Evolutionary conservation across 30 jellyfish, hydroid and myxozoan genomes (phyloP), one percentile per base, ranked within the genome.

Genomic region (Hydractinia symbiolongicarpus): DNA sequence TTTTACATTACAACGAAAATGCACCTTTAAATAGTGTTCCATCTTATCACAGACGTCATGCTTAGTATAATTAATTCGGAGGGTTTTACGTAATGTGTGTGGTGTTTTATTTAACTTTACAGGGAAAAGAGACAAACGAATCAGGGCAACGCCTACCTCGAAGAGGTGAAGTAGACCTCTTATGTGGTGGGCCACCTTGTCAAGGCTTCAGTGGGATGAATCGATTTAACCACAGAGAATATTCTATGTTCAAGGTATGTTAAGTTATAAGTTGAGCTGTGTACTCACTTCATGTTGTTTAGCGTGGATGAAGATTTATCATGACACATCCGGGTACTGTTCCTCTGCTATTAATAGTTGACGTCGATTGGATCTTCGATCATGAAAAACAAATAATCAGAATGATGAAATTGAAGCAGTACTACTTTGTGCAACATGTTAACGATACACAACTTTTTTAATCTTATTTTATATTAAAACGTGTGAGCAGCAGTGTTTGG

Each of bases 141-240:
- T 74, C 72, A 11, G 97, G 97, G 14, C 97, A 90, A 61, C 77
- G 88, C 21, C 88, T 90, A 8, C 97, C 97, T 8, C 94, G 83
- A 15, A 86, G 80, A 60, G 97, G 97, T 4, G 97, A 90, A 69
- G 97, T 90, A 11, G 96, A 90, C 21, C 15, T 90, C 79, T 81
- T 90, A 20, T 90, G 97, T 73, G 97, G 97, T 64, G 97, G 97
- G 1, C 97, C 97, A 30, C 97, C 97, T 2, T 90, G 97, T 74
- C 97, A 90, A 76, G 97, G 97, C 1, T 90, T 90, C 86, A 90
- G 97, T 90, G 97, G 97, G 30, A 90, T 90, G 97, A 90, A 90
- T 67, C 84, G 97, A 67, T 90, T 90, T 86, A 90, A 90, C 72
- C 88, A 91, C 5, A 86, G 97, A 79, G 97, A 90, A 20, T 90